Evolutionary conservation across 2,888 invertebrate species (phyloP).

Genomic region (Steinernema scapterisci): DNA sequence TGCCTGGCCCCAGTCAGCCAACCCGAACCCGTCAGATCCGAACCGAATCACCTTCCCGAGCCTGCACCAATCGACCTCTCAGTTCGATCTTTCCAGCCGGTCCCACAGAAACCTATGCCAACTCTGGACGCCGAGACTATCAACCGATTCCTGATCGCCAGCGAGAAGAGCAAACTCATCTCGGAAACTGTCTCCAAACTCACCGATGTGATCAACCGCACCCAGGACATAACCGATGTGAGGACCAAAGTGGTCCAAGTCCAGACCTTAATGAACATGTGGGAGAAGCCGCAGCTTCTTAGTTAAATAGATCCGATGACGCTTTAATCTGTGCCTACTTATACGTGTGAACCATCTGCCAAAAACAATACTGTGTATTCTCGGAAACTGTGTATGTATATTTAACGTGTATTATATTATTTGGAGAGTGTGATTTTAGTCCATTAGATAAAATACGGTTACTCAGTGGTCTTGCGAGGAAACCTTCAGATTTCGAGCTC

Average conservation of each 20-base stretch:
- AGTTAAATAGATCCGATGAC: background rate
- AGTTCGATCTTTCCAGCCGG: background rate
- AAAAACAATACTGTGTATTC: constrained; percentile 20
- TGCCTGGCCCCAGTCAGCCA: background rate
- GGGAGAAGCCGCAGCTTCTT: background rate
- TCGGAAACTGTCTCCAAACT: background rate
- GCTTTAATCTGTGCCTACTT: constrained; percentile 21
- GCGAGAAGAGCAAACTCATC: background rate
- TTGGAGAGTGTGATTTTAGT: too few species aligned
- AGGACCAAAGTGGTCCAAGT: background rate
- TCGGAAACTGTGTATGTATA: background rate
- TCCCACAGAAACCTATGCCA: background rate
- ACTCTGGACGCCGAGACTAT: background rate
- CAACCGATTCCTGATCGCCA: constrained; percentile 12
- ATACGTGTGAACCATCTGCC: constrained; percentile 8
- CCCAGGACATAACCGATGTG: background rate
- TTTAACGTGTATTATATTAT: background rate
- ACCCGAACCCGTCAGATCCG: background rate
- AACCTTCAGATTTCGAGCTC: too few species aligned
- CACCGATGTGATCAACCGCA: constrained; percentile 11
- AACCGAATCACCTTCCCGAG: background rate
- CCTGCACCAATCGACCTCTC: constrained; percentile 4
- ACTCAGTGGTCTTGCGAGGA: too few species aligned
- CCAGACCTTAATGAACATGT: background rate
- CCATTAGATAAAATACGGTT: too few species aligned